Evolutionary conservation across 2,888 invertebrate genomes (phyloP), one percentile per base, ranked within the genome.

Genomic region (Megamerina dolium): DNA sequence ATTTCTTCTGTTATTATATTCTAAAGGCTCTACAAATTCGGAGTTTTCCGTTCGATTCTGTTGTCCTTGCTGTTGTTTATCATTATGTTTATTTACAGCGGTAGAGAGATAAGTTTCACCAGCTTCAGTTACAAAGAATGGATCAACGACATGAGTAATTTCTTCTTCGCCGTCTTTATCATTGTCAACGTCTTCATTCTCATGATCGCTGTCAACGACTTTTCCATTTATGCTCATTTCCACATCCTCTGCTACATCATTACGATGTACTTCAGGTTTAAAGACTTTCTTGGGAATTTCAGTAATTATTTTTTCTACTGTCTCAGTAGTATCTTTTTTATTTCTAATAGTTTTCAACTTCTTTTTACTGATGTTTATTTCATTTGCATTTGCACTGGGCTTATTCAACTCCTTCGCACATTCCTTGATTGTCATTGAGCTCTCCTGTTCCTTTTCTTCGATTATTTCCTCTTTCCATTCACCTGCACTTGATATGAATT

Each of bases 51-150:
- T 17, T 34, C 10, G 5, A 38, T 36, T 39, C 21, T 6, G 6
- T n/a, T n/a, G n/a, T n/a, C n/a, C n/a, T n/a, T n/a, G n/a, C n/a
- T n/a, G n/a, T n/a, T n/a, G n/a, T n/a, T n/a, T n/a, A n/a, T n/a
- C n/a, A n/a, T n/a, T n/a, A n/a, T n/a, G n/a, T n/a, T n/a, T n/a
- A 23, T 8, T 46, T 4, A 65, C 60, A 2, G 66, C 67, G 1
- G 63, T 62, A 2, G 71, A 66, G 9, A 66, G 18, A 52, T 71
- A 71, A 37, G 63, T 64, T 20, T 67, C 63, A 0, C 71, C 71
- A 2, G 59, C 56, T 29, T 60, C 57, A 1, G 70, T 70, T 12
- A 70, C 60, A 39, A 71, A 71, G 46, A 71, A 71, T 1, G 68
- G 61, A 57, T 71, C 70, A 1, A 59, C 46, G 1, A 64, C 56